Conservation (phyloP, 2,797 vertebrate genomes). For the Columba guinea region DNA sequence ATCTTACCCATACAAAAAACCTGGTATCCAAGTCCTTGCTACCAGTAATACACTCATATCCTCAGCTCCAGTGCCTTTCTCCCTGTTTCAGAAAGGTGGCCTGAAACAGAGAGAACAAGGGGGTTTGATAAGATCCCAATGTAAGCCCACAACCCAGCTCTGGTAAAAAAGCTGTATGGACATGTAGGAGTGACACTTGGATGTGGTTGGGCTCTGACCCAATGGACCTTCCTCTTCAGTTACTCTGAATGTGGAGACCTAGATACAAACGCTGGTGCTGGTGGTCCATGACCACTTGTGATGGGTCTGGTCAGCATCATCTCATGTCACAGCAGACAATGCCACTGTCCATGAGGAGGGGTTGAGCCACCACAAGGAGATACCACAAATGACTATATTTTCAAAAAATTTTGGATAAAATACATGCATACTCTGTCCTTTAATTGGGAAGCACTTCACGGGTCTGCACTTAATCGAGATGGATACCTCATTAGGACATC, state of each 20-base stretch:
- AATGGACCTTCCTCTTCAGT: not conserved
- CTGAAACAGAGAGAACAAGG: not conserved
- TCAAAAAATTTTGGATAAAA: not conserved
- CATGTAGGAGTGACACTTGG: not conserved
- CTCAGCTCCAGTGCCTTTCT: not conserved
- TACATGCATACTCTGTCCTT: not conserved
- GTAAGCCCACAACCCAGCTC: not conserved
- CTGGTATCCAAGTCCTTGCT: not conserved
- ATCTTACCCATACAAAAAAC: not conserved
- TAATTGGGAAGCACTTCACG: slow-evolving; percentile 66
- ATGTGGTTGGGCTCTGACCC: not conserved
- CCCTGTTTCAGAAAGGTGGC: not conserved
- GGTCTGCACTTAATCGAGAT: slow-evolving; percentile 68
- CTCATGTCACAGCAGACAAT: not conserved
- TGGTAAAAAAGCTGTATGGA: not conserved
- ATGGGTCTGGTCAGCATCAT: not conserved
- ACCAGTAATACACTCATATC: not conserved
- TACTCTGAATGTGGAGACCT: not conserved
- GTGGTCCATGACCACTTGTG: not conserved
- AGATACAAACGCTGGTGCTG: rapidly evolving
- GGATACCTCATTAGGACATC: slow-evolving; percentile 71
- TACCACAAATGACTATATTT: not conserved
- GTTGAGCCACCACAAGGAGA: not conserved
- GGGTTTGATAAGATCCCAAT: rapidly evolving
- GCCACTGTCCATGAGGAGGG: not conserved